Evolutionary conservation across 2,888 invertebrate genomes (phyloP).

Genomic region (Caenorhabditis panamensis): DNA sequence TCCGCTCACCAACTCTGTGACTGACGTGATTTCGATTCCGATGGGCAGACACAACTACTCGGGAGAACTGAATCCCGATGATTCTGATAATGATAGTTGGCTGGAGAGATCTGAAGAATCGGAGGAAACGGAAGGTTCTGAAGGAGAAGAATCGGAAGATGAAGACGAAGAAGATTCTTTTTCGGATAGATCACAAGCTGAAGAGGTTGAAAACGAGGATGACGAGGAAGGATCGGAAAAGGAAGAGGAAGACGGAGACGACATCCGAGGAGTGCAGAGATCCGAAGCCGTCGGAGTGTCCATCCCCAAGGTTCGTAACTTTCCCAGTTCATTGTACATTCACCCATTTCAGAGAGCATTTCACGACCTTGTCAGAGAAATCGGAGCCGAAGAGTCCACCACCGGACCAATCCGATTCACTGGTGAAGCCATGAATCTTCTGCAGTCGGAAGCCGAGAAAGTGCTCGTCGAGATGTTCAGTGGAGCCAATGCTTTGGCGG

Average conservation of each 20-base stretch:
- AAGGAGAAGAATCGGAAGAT: neutral
- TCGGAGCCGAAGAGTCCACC: neutral
- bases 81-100: neutral
- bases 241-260: neutral
- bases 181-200: neutral
- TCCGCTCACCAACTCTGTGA: neutral
- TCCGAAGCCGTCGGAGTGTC: neutral
- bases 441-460: neutral
- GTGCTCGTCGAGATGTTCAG: slow-evolving; percentile 2
- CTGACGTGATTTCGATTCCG: slow-evolving; percentile 2
- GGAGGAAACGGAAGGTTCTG: neutral
- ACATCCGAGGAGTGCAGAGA: neutral
- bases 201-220: slow-evolving; percentile 1
- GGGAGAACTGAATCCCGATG: neutral
- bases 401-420: neutral
- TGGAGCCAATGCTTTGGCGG: neutral
- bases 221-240: neutral
- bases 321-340: neutral
- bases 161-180: too few species aligned
- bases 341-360: neutral
- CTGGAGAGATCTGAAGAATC: neutral
- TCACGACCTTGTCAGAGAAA: neutral
- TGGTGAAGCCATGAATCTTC: neutral
- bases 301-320: neutral
- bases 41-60: neutral